These are phyloP conservation scores for Drosophila orosa DNA, from an alignment of 1,140 invertebrate genomes.

Conservation along the genomic window DNA sequence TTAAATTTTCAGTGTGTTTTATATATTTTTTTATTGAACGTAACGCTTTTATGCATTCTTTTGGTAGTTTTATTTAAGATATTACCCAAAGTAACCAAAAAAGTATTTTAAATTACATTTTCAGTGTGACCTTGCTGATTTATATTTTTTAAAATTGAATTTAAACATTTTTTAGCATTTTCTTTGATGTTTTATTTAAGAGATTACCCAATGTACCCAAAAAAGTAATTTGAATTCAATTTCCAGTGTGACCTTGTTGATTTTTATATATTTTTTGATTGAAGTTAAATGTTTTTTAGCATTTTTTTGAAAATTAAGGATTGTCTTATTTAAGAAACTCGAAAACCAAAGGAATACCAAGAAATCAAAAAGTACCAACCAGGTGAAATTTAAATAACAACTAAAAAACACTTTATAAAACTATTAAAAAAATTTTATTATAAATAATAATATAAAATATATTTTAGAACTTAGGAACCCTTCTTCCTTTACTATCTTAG, in stretches of 20 bases:
- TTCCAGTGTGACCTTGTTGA: neutral
- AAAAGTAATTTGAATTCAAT: accelerated
- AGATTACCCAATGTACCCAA: too few relatives aligned
- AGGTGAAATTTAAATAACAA: too few relatives aligned
- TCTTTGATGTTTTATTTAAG: neutral
- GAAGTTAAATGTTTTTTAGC: neutral
- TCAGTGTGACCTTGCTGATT: neutral
- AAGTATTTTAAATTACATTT: neutral
- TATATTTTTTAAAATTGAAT: neutral
- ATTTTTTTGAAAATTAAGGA: too few relatives aligned
- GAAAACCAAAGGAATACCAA: neutral
- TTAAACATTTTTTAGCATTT: too few relatives aligned
- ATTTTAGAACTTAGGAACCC: neutral
- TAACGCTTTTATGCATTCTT: too few relatives aligned
- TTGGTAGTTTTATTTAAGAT: too few relatives aligned
- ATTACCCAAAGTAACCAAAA: too few relatives aligned
- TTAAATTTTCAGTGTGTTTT: too few relatives aligned
- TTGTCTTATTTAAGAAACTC: neutral
- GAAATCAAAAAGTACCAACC: neutral
- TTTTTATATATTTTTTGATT: too few relatives aligned
- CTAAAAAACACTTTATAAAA: neutral
- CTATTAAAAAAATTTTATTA: neutral
- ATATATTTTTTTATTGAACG: too few relatives aligned
- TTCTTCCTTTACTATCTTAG: neutral
- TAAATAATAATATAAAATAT: neutral